A percentile compares a stretch with the other conserved stretches of the same genome.
Conservation (phyloP, 2,113 vertebrate species). For the Thomomys bottae region DNA sequence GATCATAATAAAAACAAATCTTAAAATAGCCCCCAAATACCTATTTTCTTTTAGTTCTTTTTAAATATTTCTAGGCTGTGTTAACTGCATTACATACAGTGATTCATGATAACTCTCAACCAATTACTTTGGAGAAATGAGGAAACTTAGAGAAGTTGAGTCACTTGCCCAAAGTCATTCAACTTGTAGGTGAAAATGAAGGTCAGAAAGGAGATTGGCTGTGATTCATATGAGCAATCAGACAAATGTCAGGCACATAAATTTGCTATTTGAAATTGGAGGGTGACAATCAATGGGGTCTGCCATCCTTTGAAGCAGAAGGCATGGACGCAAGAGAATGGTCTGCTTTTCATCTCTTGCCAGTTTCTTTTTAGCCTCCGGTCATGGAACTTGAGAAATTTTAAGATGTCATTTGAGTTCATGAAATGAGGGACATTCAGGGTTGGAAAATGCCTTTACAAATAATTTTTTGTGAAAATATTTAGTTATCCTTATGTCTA, state of each 20-base stretch:
- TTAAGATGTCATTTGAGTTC: slow-evolving; percentile 52
- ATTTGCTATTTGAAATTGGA: background rate
- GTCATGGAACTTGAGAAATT: slow-evolving; percentile 47
- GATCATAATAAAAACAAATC: background rate
- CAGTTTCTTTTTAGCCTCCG: slow-evolving; percentile 53
- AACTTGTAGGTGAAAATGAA: background rate
- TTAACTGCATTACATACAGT: background rate
- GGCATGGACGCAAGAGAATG: background rate
- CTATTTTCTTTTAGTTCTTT: background rate
- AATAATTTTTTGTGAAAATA: slow-evolving; percentile 52
- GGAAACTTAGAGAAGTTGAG: background rate
- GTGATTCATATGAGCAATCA: background rate
- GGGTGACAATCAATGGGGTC: background rate
- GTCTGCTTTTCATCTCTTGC: slow-evolving; percentile 58
- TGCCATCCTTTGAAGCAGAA: slow-evolving; percentile 42
- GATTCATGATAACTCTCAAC: background rate
- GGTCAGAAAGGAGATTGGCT: background rate
- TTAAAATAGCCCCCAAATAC: background rate
- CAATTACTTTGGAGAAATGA: background rate
- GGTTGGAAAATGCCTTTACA: slow-evolving; percentile 25
- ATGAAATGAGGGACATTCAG: slow-evolving; percentile 4
- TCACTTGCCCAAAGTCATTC: background rate
- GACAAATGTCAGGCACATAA: background rate
- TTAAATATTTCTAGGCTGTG: background rate
- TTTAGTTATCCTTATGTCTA: slow-evolving; percentile 47